These are phyloP conservation scores for Onthophagus sagittarius DNA, from an alignment of 2,888 invertebrate genomes.

Conservation along the genomic window DNA sequence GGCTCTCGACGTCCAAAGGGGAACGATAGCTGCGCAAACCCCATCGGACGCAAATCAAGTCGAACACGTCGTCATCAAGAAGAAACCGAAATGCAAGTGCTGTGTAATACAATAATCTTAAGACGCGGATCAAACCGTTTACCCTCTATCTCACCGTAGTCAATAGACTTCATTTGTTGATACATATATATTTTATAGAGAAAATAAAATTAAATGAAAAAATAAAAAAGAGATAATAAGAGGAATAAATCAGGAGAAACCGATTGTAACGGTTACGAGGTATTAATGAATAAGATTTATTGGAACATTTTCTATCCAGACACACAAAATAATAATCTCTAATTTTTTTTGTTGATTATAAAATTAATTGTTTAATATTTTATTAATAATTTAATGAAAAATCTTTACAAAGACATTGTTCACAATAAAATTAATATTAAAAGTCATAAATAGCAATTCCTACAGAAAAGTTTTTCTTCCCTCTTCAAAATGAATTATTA, in stretches of 20 bases:
- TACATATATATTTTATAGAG: constrained; percentile 33
- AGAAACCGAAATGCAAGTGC: constrained; percentile 94
- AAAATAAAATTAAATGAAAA: not conserved
- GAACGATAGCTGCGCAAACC: constrained; percentile 69
- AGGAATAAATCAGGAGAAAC: not conserved
- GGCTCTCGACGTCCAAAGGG: constrained; percentile 65
- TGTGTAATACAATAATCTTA: constrained; percentile 81
- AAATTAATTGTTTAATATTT: no score
- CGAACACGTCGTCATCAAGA: constrained; percentile 89
- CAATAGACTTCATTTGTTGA: constrained; percentile 37
- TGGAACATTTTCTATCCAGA: constrained; percentile 26
- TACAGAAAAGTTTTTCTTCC: no score
- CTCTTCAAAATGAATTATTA: no score
- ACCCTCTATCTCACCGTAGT: constrained; percentile 20
- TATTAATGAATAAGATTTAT: not conserved
- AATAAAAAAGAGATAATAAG: not conserved
- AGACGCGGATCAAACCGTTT: not conserved
- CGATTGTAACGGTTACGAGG: not conserved
- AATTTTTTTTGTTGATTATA: no score
- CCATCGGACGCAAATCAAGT: constrained; percentile 69
- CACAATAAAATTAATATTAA: no score
- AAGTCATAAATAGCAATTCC: no score
- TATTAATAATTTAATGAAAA: no score
- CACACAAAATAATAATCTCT: constrained; percentile 28
- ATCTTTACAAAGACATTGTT: no score